Evolutionary conservation across 1,140 invertebrate species (phyloP), one percentile per base, ranked within the genome.

Genomic region (Leptinotarsa lineolata): DNA sequence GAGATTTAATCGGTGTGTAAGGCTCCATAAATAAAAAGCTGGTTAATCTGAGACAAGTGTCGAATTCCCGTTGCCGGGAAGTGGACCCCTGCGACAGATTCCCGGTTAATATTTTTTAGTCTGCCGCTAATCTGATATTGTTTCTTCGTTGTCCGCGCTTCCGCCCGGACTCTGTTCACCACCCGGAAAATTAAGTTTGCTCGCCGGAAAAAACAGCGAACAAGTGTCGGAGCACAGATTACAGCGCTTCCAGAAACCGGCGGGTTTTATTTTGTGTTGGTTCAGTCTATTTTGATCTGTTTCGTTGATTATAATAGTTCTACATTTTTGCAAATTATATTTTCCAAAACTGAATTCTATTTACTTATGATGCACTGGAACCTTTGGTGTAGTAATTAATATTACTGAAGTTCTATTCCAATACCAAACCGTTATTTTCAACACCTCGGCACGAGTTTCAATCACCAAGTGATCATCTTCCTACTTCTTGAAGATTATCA

Each of bases 171-270:
- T 83, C 81, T 82, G 79, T 77, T 81, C 82, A 83, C 81, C 71
- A 81, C 70, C 81, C 82, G 82, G 81, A 83, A 83, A 83, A 83
- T 83, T 83, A 83, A 83, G 82, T 83, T 83, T 83, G 80, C 78
- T 76, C 75, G 72, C 74, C 75, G 77, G 59, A 77, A 80, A 80
- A 81, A 80, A 78, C 72, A 54, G 70, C 67, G 77, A 78, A 80
- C 80, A 80, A 81, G 80, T 80, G 80, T 80, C 75, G 74, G 69
- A 74, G 46, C 72, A 77, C 75, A 77, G 72, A 77, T 77, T 74
- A 74, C 72, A 72, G 68, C 67, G 68, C 71, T 60, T 67, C 71
- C 71, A 68, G 68, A 68, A 68, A 30, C 24, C 13, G 20, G 2
- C 15, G 61, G 15, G 5, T 4, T 63, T 63, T 63, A 59, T 59